Evolutionary conservation across 1,140 invertebrate species (phyloP), one percentile per base, ranked within the genome.

Genomic region (Drosophila parvula): DNA sequence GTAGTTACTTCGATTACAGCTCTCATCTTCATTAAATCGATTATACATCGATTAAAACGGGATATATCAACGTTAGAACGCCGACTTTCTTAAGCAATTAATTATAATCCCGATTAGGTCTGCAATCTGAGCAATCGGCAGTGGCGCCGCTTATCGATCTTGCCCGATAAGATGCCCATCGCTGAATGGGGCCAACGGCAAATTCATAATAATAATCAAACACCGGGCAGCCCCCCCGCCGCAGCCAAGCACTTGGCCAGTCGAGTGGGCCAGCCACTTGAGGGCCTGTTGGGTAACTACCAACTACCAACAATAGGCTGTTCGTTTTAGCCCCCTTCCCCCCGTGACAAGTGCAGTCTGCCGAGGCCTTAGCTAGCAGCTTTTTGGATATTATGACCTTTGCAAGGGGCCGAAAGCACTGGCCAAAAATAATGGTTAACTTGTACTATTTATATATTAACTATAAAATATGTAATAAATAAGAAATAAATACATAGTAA

Each of bases 311-410:
- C 43, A 32, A 64, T 45, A 28, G 43, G 5, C 9, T 34, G 3
- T 7, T 32, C 18, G 6, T 6, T n/a, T 8, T 22, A 27, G 18
- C 16, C 38, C n/a, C 58, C 34, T 28, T 9, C 11, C 34, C 47
- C 58, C 40, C 51, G 56, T 47, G 18, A 59, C 77, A 79, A 80
- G 71, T 80, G 78, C 74, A 74, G 73, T 69, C 27, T 30, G 40
- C 59, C 55, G 38, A 57, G 45, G n/a, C 45, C 44, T 30, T 30
- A 12, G 48, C 18, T 34, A 12, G 50, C 51, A 22, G 50, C 38
- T 30, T 22, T 22, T 48, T 27, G 11, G 56, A 65, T 85, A 70
- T 58, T 83, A 82, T 85, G 82, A 85, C 82, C 82, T 85, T 85
- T 88, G 55, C 61, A 60, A 71, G 82, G 64, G 63, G 69, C 78